Base-by-base conservation (phyloP, 2,888 invertebrate species). In the Macrosiphum euphorbiae region DNA sequence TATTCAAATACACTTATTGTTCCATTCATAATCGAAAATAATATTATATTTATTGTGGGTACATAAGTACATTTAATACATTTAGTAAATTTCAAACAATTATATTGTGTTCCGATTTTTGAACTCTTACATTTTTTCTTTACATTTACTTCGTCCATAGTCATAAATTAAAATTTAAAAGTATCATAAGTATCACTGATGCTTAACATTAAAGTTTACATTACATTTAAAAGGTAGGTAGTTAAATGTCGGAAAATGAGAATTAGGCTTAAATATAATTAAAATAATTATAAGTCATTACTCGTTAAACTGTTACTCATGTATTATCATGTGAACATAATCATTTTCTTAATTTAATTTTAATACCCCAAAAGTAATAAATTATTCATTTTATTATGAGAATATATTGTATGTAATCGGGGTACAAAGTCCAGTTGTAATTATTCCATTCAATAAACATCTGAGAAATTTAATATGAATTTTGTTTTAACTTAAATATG, bases 351-450 rank as follows among this genome's bases (percentile, higher is more conserved):
- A 86, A 91, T 91, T 58, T 47, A 86, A 86, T 91, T 86, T 58
- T 91, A 91, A 85, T 91, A 44, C 3, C 44, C n/a, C 26, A 11
- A 86, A 44, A 85, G 24, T 44, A 85, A 55, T 91, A 85, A 85
- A 91, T 91, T 91, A 85, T 85, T 91, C 55, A 91, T 91, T 55
- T 41, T 88, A 28, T 20, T 44, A 47, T 86, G 88, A 88, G 41
- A 88, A 88, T 44, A 88, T 5, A 41, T 88, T 58, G 58, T 58
- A 26, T 52, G 4, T 88, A 52, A 58, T 88, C 35, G 5, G 20
- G 8, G 50, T 35, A 35, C n/a, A 8, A 35, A 35, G 16, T 78
- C 88, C 41, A 44, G 35, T 58, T 35, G 35, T 78, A 88, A 88
- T 88, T 88, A 88, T 58, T 88, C 26, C 58, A 58, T 44, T 88